phyloP scores from a whole-genome alignment of 2,888 invertebrate genomes.

The Andrena flavipes region DNA sequence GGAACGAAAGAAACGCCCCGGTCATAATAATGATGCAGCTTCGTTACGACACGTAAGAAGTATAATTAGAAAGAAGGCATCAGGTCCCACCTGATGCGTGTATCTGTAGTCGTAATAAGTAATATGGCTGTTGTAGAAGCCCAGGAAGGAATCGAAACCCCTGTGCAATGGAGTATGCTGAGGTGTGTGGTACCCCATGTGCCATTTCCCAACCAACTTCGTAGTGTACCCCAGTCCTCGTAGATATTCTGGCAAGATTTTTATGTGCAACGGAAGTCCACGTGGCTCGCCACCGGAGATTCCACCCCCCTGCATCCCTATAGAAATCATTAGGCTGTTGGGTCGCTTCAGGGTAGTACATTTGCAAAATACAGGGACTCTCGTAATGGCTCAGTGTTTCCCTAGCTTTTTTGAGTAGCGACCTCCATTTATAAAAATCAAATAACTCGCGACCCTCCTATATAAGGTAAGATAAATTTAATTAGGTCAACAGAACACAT shows the following conservation, averaged over 20 bases:
- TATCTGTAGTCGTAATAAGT: constrained; percentile 92
- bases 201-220: constrained; percentile 88
- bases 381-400: too few relatives aligned
- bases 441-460: too few relatives aligned
- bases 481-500: too few relatives aligned
- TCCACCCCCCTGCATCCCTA: constrained; percentile 87
- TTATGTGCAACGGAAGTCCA: constrained; percentile 86
- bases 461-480: too few relatives aligned
- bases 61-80: background rate
- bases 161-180: constrained; percentile 90
- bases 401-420: too few relatives aligned
- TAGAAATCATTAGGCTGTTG: background rate
- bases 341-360: background rate
- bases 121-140: constrained; percentile 93
- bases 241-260: constrained; percentile 86
- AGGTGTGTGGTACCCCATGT: constrained; percentile 86
- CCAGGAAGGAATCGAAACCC: constrained; percentile 93
- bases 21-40: background rate
- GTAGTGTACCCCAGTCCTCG: constrained; percentile 86
- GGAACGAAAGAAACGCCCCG: background rate
- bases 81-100: constrained; percentile 58
- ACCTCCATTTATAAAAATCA: too few relatives aligned
- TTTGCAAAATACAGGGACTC: too few relatives aligned
- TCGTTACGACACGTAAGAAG: background rate
- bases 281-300: constrained; percentile 86